These are phyloP conservation scores for Brachyopa scutellaris DNA, from an alignment of 2,888 invertebrate species.

Conservation along the genomic window DNA sequence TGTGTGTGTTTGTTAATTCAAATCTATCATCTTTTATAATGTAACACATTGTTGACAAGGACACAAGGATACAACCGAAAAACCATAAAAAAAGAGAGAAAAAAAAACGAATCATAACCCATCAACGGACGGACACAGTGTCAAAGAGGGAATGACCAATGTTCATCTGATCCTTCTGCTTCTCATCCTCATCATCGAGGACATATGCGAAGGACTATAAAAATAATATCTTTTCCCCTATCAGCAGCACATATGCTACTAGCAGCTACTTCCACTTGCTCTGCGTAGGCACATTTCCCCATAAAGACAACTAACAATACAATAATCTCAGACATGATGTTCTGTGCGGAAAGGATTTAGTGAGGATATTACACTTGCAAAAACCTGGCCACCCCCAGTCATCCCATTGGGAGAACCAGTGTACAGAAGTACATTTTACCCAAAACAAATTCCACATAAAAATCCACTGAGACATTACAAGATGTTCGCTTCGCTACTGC, in stretches of 20 bases:
- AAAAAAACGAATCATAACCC: conserved; percentile 44
- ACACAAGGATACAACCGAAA: conserved; percentile 21
- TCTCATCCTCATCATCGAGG: not conserved
- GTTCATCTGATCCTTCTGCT: not conserved
- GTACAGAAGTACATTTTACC: conserved; percentile 16
- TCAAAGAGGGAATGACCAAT: conserved; percentile 12
- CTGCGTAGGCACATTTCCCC: conserved; percentile 51
- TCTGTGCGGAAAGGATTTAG: conserved; percentile 21
- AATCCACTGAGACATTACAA: conserved; percentile 26
- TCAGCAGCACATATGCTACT: conserved; percentile 14
- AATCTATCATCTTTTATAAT: conserved; percentile 22
- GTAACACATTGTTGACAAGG: conserved; percentile 60
- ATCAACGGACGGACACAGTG: conserved; percentile 20
- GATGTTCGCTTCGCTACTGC: not conserved
- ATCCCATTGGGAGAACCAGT: conserved; percentile 1
- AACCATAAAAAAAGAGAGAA: conserved; percentile 48
- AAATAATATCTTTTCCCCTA: conserved; percentile 39
- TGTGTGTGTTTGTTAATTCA: conserved; percentile 19
- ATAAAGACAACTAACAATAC: conserved; percentile 41
- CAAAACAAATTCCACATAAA: conserved; percentile 18
- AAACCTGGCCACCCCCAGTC: not conserved
- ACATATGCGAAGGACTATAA: conserved; percentile 44
- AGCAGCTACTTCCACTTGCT: conserved; percentile 10
- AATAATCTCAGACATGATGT: conserved; percentile 33
- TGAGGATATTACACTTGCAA: conserved; percentile 2